A percentile compares a stretch with the other conserved stretches of the same genome.
phyloP scores from a whole-genome alignment of 2,888 invertebrate species.

The Anoncus sp. region DNA sequence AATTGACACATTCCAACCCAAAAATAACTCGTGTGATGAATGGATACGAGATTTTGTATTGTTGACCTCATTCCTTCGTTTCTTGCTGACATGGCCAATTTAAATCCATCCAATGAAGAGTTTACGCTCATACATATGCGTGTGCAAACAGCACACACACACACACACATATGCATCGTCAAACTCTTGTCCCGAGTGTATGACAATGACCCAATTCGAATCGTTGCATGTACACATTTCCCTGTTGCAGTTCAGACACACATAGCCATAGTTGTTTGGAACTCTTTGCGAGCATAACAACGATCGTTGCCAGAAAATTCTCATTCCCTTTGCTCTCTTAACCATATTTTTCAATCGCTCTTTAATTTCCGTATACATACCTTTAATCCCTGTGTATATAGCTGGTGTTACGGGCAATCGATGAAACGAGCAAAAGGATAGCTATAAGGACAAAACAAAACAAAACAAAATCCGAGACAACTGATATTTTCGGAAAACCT shows the following conservation, averaged over 20 bases:
- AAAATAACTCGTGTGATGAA: slow-evolving; percentile 14
- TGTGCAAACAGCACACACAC: slow-evolving; percentile 13
- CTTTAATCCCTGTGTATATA: not conserved
- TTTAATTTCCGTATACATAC: not conserved
- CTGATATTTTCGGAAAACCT: slow-evolving; percentile 9
- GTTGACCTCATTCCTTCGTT: slow-evolving; percentile 11
- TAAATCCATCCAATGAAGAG: slow-evolving; percentile 33
- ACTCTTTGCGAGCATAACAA: slow-evolving; percentile 53
- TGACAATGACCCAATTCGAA: slow-evolving; percentile 63
- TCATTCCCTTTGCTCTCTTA: slow-evolving; percentile 33
- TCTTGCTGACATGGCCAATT: slow-evolving; percentile 49
- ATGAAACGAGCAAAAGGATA: not conserved
- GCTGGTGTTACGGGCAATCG: slow-evolving; percentile 2
- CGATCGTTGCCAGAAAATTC: slow-evolving; percentile 60
- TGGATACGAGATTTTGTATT: slow-evolving; percentile 26
- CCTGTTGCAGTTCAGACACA: slow-evolving; percentile 39
- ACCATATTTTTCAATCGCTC: slow-evolving; percentile 45
- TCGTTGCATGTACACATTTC: slow-evolving; percentile 28
- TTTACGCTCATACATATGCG: slow-evolving; percentile 23
- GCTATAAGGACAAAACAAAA: slow-evolving; percentile 2
- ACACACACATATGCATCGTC: slow-evolving; percentile 4
- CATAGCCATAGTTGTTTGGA: slow-evolving; percentile 26
- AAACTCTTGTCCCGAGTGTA: slow-evolving; percentile 48
- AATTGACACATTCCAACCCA: not conserved
- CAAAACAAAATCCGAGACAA: slow-evolving; percentile 12